Evolutionary conservation across 2,797 vertebrate species (phyloP), one percentile per base, ranked within the genome.

Genomic region (Lutjanus campechanus): DNA sequence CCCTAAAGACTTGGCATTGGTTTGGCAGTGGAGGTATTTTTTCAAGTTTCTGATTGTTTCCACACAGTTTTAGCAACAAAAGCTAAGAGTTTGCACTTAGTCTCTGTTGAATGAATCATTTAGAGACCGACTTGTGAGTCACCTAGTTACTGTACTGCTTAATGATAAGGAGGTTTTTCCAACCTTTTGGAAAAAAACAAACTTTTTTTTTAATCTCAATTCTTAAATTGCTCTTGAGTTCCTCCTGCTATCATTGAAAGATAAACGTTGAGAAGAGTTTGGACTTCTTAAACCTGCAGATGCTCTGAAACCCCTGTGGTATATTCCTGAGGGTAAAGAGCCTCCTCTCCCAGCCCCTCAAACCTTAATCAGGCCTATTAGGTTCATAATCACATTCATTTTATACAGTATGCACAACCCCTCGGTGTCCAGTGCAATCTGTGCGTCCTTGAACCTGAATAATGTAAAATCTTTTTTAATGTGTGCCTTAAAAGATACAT

Each of bases 391-490:
- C 36, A 43, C 49, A 25, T 60, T 79, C 8, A 73, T 67, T 81
- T 79, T 76, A 58, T 49, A 51, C 60, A 46, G 60, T 7, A 16
- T 54, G 40, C 56, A 22, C 59, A 81, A 44, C 46, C 16, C 20
- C 61, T 65, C 41, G 9, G 63, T 64, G 56, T 77, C 67, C 41
- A 59, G 22, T 41, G 68, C 69, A 79, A 44, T 53, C 51, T 49
- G 40, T 51, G 51, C 15, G n/a, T 54, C 77, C 67, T 82, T 65
- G 22, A 89, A 9, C 41, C 19, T 55, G 70, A 85, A 56, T 73
- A 73, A 72, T 74, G 53, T 58, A 70, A 55, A 73, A 61, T 69
- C 2, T 16, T 44, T 11, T 66, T 40, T 74, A 77, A 84, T 76
- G 43, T 36, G 20, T n/a, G 7, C 29, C 19, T 17, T 66, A 8